Percentiles rank a stretch among this genome's conserved stretches.
Evolutionary conservation across 1,140 invertebrate species (phyloP).

Genomic region (Plutomurus gul): DNA sequence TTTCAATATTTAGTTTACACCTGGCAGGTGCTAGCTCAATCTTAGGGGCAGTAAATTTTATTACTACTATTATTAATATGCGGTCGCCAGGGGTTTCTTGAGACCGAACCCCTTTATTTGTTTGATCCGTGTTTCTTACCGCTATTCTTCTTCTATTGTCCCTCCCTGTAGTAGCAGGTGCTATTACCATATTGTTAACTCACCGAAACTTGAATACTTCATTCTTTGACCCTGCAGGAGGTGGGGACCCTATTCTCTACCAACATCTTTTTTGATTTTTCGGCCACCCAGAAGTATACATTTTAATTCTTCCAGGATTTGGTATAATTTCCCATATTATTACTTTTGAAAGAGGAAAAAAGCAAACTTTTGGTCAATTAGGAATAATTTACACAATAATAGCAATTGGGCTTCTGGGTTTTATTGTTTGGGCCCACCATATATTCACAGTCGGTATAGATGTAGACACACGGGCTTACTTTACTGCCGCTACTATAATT

Average conservation of each 20-base stretch:
- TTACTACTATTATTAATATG: slow-evolving; percentile 60
- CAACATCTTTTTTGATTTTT: slow-evolving; percentile 67
- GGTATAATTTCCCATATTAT: slow-evolving; percentile 58
- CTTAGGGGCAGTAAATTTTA: slow-evolving; percentile 70
- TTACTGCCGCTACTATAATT: slow-evolving; percentile 74
- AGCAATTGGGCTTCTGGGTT: too few species aligned
- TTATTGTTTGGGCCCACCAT: slow-evolving; percentile 72
- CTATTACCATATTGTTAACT: slow-evolving; percentile 70
- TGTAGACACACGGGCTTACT: slow-evolving; percentile 72
- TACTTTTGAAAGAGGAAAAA: too few species aligned
- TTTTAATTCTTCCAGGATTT: slow-evolving; percentile 63
- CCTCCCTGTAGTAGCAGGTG: slow-evolving; percentile 72
- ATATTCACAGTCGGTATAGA: slow-evolving; percentile 76
- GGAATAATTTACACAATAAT: too few species aligned
- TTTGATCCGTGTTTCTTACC: slow-evolving; percentile 72
- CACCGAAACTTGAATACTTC: slow-evolving; percentile 62
- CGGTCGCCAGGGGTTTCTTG: slow-evolving; percentile 54
- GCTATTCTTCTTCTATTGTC: slow-evolving; percentile 68
- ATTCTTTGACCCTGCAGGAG: slow-evolving; percentile 62
- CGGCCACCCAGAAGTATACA: slow-evolving; percentile 69
- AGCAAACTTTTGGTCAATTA: too few species aligned
- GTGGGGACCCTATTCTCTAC: slow-evolving; percentile 62
- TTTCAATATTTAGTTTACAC: slow-evolving; percentile 70
- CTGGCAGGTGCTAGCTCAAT: slow-evolving; percentile 70
- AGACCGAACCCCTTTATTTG: too few species aligned